Base-by-base conservation (phyloP, 2,888 invertebrate species). In the Labia minor region DNA sequence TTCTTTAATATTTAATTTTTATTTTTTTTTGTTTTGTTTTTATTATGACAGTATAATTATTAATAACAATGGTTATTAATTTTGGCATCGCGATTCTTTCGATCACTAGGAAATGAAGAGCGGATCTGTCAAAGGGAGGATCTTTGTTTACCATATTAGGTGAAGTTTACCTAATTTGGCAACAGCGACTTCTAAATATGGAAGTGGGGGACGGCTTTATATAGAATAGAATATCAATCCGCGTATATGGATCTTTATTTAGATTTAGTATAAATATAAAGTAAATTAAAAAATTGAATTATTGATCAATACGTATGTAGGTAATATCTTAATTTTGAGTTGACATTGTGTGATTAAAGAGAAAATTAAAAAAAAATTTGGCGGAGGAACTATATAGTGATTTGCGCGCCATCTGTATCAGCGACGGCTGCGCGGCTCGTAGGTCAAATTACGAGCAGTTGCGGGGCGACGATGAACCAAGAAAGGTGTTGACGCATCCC, bases 181-280 rank as follows among this genome's bases (percentile, higher is more conserved):
- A 86, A 82, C 85, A 84, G 82, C 81, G 83, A 84, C 81, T 84
- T 86, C 88, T 88, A 88, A 88, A 88, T 88, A 88, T 86, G 88
- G 88, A 83, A 82, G 76, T 83, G 84, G 84, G 86, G 85, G 81
- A 83, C 79, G 83, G 82, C 83, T 86, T 82, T 70, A 69, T 64
- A 63, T 61, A 26, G 16, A 37, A 62, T 18, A 1, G 19, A 64
- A 67, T 69, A 71, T 71, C 67, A 67, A 33, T 71, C 64, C 71
- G 71, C 71, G 4, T 49, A 49, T 49, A 49, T 49, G n/a, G 49
- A 49, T 49, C 49, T 49, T 16, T 49, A n/a, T n/a, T 49, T 4
- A 16, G 14, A 49, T 49, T 49, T 49, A 49, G 49, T 11, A 8
- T n/a, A 49, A 49, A 49, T 49, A 49, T 3, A 49, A 49, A 26